Evolutionary conservation across 2,113 vertebrate species (phyloP).

Genomic region (Toxotes chatareus): DNA sequence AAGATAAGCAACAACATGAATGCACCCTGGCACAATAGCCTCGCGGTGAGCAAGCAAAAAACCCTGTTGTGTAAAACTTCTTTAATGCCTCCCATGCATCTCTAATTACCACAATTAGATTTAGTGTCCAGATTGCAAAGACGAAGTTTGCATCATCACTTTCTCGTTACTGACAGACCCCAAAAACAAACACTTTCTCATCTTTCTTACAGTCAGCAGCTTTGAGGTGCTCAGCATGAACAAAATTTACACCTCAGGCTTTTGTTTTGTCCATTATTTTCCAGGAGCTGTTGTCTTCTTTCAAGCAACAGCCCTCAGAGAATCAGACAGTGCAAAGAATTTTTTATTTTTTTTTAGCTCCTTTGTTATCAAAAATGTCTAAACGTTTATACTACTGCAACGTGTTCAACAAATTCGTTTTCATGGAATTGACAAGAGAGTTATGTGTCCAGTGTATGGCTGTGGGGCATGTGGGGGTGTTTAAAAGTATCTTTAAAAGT

Average conservation of each 20-base stretch:
- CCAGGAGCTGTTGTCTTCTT: not conserved
- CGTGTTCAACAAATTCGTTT: not conserved
- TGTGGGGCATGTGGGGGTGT: slow-evolving; percentile 63
- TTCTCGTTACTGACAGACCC: slow-evolving; percentile 1
- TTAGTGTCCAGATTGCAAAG: not conserved
- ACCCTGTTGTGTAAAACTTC: not conserved
- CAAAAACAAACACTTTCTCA: slow-evolving; percentile 15
- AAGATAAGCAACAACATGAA: too few relatives aligned
- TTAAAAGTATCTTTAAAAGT: slow-evolving; percentile 47
- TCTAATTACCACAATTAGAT: slow-evolving; percentile 13
- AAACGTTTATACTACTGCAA: not conserved
- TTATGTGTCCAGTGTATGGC: slow-evolving; percentile 44
- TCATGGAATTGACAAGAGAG: slow-evolving; percentile 22
- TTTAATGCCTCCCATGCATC: too few relatives aligned
- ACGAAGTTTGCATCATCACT: slow-evolving; percentile 14
- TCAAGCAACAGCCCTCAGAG: not conserved
- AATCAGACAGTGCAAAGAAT: too few relatives aligned
- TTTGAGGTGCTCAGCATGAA: not conserved
- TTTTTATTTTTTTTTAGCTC: not conserved
- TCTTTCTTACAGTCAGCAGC: not conserved
- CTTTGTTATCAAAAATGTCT: not conserved
- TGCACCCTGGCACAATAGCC: not conserved
- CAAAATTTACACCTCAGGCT: not conserved
- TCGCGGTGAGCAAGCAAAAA: too few relatives aligned
- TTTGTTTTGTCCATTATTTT: not conserved